Conservation (phyloP, 2,113 vertebrate species). For the Clinocottus analis region DNA sequence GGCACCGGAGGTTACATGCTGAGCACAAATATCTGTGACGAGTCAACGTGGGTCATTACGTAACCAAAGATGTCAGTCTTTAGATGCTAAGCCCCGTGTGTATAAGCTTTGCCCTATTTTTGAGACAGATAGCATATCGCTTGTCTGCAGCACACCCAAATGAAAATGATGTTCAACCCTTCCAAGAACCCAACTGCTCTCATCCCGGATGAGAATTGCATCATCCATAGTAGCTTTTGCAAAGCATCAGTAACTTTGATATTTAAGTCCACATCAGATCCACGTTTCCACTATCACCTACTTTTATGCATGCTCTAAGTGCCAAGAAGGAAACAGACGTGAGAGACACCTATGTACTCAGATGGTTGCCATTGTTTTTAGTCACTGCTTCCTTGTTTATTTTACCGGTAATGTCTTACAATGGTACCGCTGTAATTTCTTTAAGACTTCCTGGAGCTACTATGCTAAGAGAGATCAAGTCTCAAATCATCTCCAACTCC, state of each 20-base stretch:
- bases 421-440: not conserved
- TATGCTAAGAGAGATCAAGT: not conserved
- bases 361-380: not conserved
- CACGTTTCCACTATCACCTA: not conserved
- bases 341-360: not conserved
- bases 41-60: not conserved
- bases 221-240: constrained; percentile 49
- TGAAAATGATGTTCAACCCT: constrained; percentile 2
- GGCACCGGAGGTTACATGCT: not conserved
- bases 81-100: constrained; percentile 37
- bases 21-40: not conserved
- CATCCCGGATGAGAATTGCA: constrained; percentile 60
- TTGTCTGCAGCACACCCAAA: constrained; percentile 33
- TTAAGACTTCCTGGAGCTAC: not conserved
- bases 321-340: constrained; percentile 9
- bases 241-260: not conserved
- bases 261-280: not conserved
- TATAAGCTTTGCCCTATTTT: constrained; percentile 19
- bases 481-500: not conserved
- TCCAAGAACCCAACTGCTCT: constrained; percentile 23
- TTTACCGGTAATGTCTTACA: not conserved
- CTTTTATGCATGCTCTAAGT: not conserved
- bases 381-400: constrained; percentile 9
- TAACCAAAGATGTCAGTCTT: constrained; percentile 37
- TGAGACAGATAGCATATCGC: constrained; percentile 73